Evolutionary conservation across 1,140 invertebrate species (phyloP), one percentile per base, ranked within the genome.

Genomic region (Teleopsis dalmanni): DNA sequence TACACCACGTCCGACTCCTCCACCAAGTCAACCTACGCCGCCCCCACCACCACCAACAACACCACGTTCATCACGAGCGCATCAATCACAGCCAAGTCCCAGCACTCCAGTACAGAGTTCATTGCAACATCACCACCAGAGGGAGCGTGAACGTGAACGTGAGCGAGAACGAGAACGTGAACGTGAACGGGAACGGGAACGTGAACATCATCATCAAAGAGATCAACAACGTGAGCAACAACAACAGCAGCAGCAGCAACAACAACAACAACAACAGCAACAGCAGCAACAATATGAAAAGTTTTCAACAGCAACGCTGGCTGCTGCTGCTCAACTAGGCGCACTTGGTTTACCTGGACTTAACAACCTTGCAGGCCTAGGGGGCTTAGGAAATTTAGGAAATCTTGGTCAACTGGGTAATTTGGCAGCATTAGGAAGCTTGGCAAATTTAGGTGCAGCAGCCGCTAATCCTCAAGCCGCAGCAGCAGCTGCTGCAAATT

Each of bases 1-100:
- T 19, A 75, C 75, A 55, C 74, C 75, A 56, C 70, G 74, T 69
- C 74, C 72, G n/a, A 71, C 74, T 58, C 73, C 73, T 40, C 65
- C 71, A 7, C 62, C 64, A 46, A 64, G 72, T 13, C 58, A 58
- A 29, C 64, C 61, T 8, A 62, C 65, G 23, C 60, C 60, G 38
- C 62, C 76, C 37, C 75, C 72, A 45, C 72, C 75, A 16, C 73
- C 75, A 55, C 71, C 75, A 41, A 73, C 73, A 18, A 50, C 57
- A 6, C 50, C 57, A 23, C 62, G 65, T 34, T 65, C 73, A 16
- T 73, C 76, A 4, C 75, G 64, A 57, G 58, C 57, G 55, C 57
- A 6, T 55, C 67, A 59, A 53, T 71, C 61, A 25, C 75, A 57
- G 61, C 76, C 58, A 58, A 74, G 70, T 63, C 67, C 75, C 47